phyloP scores from a whole-genome alignment of 2,113 vertebrate genomes.

The Ellobius talpinus region DNA sequence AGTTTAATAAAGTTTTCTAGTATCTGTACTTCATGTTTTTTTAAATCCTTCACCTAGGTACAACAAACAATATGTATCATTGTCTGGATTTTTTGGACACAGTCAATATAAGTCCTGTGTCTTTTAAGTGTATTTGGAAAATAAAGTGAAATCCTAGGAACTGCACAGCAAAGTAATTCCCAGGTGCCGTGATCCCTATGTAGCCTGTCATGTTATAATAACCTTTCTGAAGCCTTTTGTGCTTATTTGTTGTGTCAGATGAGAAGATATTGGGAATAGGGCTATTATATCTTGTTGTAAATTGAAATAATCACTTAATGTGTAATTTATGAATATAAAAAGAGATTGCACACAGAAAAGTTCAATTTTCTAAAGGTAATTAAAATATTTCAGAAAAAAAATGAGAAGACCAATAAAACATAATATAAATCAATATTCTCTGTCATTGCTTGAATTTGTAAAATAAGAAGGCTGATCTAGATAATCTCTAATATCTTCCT shows the following conservation, averaged over 20 bases:
- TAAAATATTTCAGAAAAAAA: background rate
- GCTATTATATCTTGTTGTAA: background rate
- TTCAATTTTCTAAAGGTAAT: background rate
- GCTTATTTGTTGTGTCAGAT: background rate
- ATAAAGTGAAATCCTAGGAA: background rate
- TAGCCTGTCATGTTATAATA: background rate
- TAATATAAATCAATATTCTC: background rate
- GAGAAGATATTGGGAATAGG: background rate
- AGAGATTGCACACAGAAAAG: background rate
- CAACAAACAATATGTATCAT: background rate
- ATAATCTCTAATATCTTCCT: constrained; percentile 40
- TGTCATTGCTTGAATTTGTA: background rate
- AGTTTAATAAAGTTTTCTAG: background rate
- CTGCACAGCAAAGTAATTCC: background rate
- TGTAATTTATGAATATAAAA: background rate
- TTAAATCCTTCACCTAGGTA: background rate
- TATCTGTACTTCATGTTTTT: background rate
- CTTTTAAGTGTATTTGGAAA: background rate
- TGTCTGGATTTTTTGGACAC: background rate
- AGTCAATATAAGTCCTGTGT: background rate
- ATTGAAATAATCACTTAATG: background rate
- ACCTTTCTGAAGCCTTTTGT: background rate
- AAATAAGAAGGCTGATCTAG: constrained; percentile 10
- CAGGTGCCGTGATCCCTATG: background rate
- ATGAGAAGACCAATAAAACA: background rate